Evolutionary conservation across 1,140 invertebrate genomes (phyloP).

Genomic region (Euura lappo): DNA sequence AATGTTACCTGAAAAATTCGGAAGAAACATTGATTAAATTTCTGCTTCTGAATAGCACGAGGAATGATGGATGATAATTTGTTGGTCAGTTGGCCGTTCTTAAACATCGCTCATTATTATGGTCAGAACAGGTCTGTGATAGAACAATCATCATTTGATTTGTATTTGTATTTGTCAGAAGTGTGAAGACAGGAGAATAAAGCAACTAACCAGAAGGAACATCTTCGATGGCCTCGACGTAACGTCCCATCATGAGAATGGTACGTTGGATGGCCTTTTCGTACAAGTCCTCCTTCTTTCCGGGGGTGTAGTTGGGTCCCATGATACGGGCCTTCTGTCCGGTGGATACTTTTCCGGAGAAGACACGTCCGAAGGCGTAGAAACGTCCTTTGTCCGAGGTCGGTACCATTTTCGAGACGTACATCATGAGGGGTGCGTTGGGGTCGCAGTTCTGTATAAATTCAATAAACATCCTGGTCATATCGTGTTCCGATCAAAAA

Average conservation of each 20-base stretch:
- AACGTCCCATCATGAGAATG: conserved; percentile 99
- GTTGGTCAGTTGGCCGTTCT: conserved; percentile 43
- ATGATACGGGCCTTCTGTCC: conserved; percentile 97
- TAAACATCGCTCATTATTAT: conserved; percentile 34
- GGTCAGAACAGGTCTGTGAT: conserved; percentile 50
- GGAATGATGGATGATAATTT: conserved; percentile 2
- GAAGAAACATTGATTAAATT: conserved; percentile 8
- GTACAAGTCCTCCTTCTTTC: conserved; percentile 99
- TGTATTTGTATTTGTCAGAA: neutral
- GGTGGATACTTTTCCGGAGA: conserved; percentile 95
- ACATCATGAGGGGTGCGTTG: conserved; percentile 99
- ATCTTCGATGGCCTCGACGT: conserved; percentile 99
- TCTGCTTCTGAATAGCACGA: neutral
- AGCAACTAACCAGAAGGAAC: conserved; percentile 86
- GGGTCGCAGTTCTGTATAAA: conserved; percentile 86
- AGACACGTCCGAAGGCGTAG: conserved; percentile 99
- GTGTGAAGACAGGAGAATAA: conserved; percentile 14
- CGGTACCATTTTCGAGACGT: conserved; percentile 99
- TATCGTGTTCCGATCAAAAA: neutral
- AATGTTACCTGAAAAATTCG: conserved; percentile 77
- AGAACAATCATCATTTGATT: conserved; percentile 45
- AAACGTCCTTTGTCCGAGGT: conserved; percentile 99
- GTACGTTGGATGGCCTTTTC: conserved; percentile 99
- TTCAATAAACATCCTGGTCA: conserved; percentile 14
- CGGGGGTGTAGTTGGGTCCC: conserved; percentile 97